These are phyloP conservation scores for Stratiolaelaps scimitus DNA, from an alignment of 1,140 invertebrate species.

Conservation along the genomic window DNA sequence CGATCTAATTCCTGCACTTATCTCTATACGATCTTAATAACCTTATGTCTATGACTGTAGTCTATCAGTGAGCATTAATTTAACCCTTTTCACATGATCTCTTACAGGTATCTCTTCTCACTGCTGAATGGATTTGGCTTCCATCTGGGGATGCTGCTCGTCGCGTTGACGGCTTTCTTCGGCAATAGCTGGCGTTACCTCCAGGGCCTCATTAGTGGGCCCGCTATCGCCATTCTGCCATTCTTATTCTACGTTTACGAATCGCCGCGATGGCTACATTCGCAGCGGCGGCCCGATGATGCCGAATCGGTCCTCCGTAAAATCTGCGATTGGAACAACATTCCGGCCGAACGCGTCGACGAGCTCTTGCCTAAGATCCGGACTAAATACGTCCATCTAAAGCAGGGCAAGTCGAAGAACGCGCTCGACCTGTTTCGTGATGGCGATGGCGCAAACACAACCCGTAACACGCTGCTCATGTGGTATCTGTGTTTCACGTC, in stretches of 20 bases:
- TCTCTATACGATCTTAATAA: no score
- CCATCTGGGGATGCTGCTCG: slow-evolving; percentile 11
- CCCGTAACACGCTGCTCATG: slow-evolving; percentile 17
- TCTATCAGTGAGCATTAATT: no score
- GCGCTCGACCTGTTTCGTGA: slow-evolving; percentile 24
- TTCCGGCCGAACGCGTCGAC: slow-evolving; percentile 17
- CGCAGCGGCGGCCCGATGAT: not conserved
- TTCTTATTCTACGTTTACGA: slow-evolving; percentile 1
- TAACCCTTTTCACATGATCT: not conserved
- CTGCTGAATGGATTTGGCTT: slow-evolving; percentile 21
- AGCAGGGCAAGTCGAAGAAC: slow-evolving; percentile 27
- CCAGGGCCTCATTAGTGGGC: slow-evolving; percentile 8
- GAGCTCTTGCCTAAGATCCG: slow-evolving; percentile 25
- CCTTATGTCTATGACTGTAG: no score
- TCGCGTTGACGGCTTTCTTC: slow-evolving; percentile 16
- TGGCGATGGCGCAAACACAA: slow-evolving; percentile 6
- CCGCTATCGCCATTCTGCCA: slow-evolving; percentile 1
- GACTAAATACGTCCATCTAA: slow-evolving; percentile 27
- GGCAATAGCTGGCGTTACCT: slow-evolving; percentile 18
- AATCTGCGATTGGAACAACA: slow-evolving; percentile 3
- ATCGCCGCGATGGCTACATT: slow-evolving; percentile 19
- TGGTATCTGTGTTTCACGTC: slow-evolving; percentile 26
- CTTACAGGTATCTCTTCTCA: slow-evolving; percentile 19
- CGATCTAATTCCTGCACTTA: no score
- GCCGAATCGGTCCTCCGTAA: slow-evolving; percentile 4